Evolutionary conservation across 2,113 vertebrate species (phyloP), one percentile per base, ranked within the genome.

Genomic region (Lipophrys pholis): DNA sequence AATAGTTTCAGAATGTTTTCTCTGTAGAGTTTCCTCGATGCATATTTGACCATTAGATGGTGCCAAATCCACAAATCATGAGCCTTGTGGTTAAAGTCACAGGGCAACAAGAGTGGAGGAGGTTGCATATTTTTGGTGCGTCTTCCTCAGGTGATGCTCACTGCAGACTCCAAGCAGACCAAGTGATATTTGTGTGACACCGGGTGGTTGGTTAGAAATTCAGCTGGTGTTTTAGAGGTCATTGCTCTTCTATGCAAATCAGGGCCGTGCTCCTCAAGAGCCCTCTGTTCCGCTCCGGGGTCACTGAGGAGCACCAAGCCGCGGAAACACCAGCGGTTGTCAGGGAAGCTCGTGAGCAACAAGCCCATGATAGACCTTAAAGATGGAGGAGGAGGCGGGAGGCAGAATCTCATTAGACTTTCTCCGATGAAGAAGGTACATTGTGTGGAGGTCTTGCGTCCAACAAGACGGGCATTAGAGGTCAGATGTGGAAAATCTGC

Each of bases 321-420:
- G 76, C 81, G 78, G 91, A 89, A 91, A 91, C 91, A 86, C 64
- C 84, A 89, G 82, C 69, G 87, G 92, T 94, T 93, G 92, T 92
- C 91, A 93, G 89, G 92, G 91, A 85, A 82, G 84, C 89, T 88
- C 78, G 85, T 82, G 83, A 88, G 87, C 90, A 89, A 92, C 87
- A 84, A 84, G 87, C 80, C 81, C 52, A 66, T 81, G 81, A 78
- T 70, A 67, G 83, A 81, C 74, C 60, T 78, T 62, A 64, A 64
- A 64, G 53, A 75, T 36, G 45, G 71, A 52, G 49, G 59, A 52
- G 66, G 55, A 68, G 50, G 54, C 62, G 61, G 74, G 66, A 52
- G 52, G 63, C 56, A 73, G 89, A 81, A 90, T 92, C 79, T 91
- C 90, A 93, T 93, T 94, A 92, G 62, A 78, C 83, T 67, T 42